Conservation (phyloP, 2,888 invertebrate genomes). For the Aricia artaxerxes region DNA sequence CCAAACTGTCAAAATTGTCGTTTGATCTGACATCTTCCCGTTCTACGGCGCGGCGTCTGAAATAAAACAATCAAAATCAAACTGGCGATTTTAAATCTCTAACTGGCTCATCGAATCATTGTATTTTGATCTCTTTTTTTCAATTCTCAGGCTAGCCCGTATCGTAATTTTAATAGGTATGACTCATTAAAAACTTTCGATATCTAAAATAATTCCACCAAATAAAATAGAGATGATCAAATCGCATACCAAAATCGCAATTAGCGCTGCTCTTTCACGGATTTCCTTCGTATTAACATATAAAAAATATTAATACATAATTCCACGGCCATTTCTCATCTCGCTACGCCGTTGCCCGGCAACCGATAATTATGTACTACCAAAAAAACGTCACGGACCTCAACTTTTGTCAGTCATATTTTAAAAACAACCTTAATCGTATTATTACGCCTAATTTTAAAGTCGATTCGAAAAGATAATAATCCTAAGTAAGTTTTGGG, state of each 20-base stretch:
- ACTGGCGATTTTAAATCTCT: too few species aligned
- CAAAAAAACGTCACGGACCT: conserved; percentile 62
- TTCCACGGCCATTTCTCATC: conserved; percentile 20
- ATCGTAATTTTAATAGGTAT: background rate
- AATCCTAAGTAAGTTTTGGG: conserved; percentile 59
- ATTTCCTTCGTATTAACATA: conserved; percentile 27
- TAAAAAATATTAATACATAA: conserved; percentile 24
- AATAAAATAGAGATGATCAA: conserved; percentile 22
- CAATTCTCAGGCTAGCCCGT: too few species aligned
- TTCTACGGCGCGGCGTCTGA: too few species aligned
- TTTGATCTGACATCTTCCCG: too few species aligned
- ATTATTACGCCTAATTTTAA: conserved; percentile 73
- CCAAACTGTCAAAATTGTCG: too few species aligned
- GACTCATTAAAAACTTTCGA: background rate
- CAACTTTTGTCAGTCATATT: conserved; percentile 64
- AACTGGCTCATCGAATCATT: too few species aligned
- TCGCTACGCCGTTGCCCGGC: conserved; percentile 1
- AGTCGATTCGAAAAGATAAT: conserved; percentile 71
- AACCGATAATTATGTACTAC: conserved; percentile 29
- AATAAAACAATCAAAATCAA: too few species aligned
- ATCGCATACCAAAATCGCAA: conserved; percentile 8
- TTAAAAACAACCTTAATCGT: conserved; percentile 71
- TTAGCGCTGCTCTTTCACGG: conserved; percentile 3
- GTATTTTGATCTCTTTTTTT: too few species aligned
- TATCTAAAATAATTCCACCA: background rate